phyloP scores from a whole-genome alignment of 2,797 vertebrate genomes.

The Triplophysa yarkandensis region DNA sequence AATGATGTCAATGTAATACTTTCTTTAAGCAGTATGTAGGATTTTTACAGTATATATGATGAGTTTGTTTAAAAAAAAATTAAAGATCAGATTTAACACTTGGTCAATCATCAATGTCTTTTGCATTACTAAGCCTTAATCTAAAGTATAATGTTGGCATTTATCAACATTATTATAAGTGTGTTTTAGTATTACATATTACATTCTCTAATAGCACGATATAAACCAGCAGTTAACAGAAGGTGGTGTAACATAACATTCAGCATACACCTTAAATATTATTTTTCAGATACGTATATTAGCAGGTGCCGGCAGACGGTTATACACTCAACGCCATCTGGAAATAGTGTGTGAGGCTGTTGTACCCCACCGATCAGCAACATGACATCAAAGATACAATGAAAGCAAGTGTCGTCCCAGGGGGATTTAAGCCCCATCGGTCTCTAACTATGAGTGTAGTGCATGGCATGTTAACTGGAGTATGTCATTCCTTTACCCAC shows the following conservation, averaged over 20 bases:
- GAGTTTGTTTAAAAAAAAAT: too few relatives aligned
- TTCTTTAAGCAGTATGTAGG: too few relatives aligned
- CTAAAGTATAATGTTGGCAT: neutral
- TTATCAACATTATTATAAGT: neutral
- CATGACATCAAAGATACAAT: constrained; percentile 28
- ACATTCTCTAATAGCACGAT: neutral
- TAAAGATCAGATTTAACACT: too few relatives aligned
- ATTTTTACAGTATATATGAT: too few relatives aligned
- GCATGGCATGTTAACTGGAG: neutral
- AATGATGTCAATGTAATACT: too few relatives aligned
- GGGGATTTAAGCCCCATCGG: neutral
- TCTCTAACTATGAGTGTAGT: neutral
- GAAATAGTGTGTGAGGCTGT: constrained; percentile 12
- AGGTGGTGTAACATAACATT: neutral
- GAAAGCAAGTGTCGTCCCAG: neutral
- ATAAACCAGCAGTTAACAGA: constrained; percentile 1
- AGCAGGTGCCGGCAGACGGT: constrained; percentile 34
- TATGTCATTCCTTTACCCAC: neutral
- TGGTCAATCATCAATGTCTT: too few relatives aligned
- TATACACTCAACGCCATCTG: constrained; percentile 33
- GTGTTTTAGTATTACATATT: neutral
- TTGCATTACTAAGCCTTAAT: too few relatives aligned
- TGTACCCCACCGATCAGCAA: constrained; percentile 19
- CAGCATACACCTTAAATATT: constrained; percentile 4
- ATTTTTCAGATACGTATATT: constrained; percentile 22